Conservation (phyloP, 2,888 invertebrate genomes). For the Rhagonycha lutea region DNA sequence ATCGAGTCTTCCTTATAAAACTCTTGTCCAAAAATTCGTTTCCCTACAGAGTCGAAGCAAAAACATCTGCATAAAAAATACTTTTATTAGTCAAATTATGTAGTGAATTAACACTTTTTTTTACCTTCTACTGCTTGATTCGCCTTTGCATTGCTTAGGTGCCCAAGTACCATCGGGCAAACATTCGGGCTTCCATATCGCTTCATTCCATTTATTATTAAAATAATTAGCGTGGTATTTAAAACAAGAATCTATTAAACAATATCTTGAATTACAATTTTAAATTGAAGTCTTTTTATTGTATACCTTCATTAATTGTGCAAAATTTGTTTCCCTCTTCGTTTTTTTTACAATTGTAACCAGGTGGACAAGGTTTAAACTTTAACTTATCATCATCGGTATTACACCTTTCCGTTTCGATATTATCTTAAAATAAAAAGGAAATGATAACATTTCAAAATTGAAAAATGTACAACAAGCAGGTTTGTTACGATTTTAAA, state of each 20-base stretch:
- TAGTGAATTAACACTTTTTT: background rate
- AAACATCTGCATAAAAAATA: constrained; percentile 59
- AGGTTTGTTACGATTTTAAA: too few relatives aligned
- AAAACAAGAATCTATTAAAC: constrained; percentile 33
- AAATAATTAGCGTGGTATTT: constrained; percentile 22
- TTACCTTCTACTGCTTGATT: constrained; percentile 61
- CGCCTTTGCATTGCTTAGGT: constrained; percentile 71
- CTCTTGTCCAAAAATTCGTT: constrained; percentile 69
- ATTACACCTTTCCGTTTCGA: background rate
- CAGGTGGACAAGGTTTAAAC: background rate
- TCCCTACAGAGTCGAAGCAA: constrained; percentile 64
- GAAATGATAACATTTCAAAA: background rate
- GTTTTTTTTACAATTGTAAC: background rate
- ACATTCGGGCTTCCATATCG: constrained; percentile 56
- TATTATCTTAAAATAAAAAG: constrained; percentile 22
- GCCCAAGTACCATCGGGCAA: constrained; percentile 62
- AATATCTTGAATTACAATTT: background rate
- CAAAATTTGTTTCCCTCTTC: constrained; percentile 30
- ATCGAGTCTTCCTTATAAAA: constrained; percentile 61
- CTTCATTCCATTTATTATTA: constrained; percentile 1
- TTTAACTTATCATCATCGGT: background rate
- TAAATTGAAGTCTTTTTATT: background rate
- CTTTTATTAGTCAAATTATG: background rate
- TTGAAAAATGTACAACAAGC: too few relatives aligned
- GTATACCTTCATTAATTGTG: constrained; percentile 39